A percentile compares a stretch with the other conserved stretches of the same genome.
phyloP scores from a whole-genome alignment of 2,113 vertebrate species.

The Trogon melanurus region DNA sequence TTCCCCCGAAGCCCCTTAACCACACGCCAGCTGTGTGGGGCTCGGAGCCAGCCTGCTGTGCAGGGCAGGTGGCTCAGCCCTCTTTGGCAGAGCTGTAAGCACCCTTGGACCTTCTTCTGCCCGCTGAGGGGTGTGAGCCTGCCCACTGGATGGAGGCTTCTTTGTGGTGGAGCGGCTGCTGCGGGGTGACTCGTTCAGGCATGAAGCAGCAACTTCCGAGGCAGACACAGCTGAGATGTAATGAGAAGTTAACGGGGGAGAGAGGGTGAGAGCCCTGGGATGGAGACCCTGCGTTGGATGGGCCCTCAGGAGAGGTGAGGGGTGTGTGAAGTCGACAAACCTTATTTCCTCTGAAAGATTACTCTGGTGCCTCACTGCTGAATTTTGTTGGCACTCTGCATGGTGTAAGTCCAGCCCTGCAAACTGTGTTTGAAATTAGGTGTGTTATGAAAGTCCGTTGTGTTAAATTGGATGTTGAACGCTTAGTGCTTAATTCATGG shows the following conservation, averaged over 20 bases:
- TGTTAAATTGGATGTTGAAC: neutral
- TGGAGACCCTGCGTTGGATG: neutral
- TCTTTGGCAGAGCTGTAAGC: neutral
- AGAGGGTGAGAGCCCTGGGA: neutral
- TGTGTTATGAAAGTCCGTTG: neutral
- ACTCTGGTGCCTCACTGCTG: neutral
- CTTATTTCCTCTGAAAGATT: neutral
- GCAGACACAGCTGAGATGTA: rapidly evolving
- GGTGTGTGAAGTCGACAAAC: neutral
- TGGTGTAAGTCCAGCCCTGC: neutral
- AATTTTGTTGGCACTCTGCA: neutral
- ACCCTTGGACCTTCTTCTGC: neutral
- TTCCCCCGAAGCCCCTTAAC: neutral
- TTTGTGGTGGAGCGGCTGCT: neutral
- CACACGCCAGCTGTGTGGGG: neutral
- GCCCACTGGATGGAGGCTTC: neutral
- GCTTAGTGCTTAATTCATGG: neutral
- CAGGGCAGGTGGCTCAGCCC: neutral
- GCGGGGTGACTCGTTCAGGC: neutral
- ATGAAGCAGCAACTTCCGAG: neutral
- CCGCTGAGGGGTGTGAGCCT: rapidly evolving
- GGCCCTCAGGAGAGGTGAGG: neutral
- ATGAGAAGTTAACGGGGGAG: neutral
- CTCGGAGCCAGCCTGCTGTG: neutral
- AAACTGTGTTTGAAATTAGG: neutral